Conservation (phyloP, 2,113 vertebrate species). For the Lophochroa leadbeateri region DNA sequence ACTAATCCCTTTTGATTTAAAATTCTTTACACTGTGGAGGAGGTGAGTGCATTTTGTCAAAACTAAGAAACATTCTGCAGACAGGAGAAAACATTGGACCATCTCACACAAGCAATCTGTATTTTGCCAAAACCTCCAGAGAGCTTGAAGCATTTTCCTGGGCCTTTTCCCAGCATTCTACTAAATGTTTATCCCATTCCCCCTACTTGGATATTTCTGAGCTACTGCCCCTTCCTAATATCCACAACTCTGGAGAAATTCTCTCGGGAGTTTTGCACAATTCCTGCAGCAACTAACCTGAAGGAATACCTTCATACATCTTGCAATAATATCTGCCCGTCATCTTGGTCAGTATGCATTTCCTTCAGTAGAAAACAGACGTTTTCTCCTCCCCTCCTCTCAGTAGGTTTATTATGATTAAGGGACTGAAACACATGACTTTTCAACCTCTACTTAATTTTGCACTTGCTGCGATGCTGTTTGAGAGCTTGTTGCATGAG, state of each 20-base stretch:
- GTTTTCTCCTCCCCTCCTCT: not conserved
- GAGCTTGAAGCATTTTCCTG: not conserved
- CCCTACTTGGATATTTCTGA: not conserved
- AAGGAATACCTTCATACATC: not conserved
- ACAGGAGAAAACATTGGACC: not conserved
- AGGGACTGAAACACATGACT: not conserved
- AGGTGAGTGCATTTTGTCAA: not conserved
- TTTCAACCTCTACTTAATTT: not conserved
- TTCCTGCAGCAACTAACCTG: not conserved
- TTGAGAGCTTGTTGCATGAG: not conserved
- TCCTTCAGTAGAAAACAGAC: not conserved
- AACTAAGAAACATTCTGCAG: not conserved
- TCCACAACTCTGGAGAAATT: not conserved
- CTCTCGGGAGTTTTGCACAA: not conserved
- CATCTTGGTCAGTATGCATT: not conserved
- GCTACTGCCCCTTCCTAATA: not conserved
- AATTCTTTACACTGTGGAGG: not conserved
- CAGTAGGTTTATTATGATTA: not conserved
- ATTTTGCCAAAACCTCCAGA: not conserved
- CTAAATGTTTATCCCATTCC: not conserved
- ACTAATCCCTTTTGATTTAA: constrained; percentile 19
- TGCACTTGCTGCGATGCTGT: not conserved
- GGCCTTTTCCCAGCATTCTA: not conserved
- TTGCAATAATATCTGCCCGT: not conserved
- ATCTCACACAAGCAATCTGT: not conserved